Percentiles rank a stretch among this genome's conserved stretches.
phyloP scores from a whole-genome alignment of 2,888 invertebrate genomes.

The Dione vanillae region DNA sequence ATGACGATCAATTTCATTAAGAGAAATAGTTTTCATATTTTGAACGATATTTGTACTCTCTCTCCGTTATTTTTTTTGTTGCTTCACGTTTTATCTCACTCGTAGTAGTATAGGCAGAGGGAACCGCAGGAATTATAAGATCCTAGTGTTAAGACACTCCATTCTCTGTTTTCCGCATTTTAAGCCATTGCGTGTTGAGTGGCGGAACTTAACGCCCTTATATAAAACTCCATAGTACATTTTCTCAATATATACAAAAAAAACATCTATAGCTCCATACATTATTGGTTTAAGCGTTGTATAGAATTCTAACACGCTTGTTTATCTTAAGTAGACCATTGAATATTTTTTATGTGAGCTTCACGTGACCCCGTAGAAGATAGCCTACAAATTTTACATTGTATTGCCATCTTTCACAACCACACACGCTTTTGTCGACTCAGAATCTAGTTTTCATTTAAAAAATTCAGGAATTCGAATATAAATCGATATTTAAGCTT shows the following conservation, averaged over 20 bases:
- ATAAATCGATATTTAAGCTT: conserved; percentile 50
- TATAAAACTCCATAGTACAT: too few relatives aligned
- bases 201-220: too few relatives aligned
- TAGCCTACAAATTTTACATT: conserved; percentile 45
- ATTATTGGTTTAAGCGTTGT: neutral
- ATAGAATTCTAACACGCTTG: conserved; percentile 26
- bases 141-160: too few relatives aligned
- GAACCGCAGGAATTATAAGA: too few relatives aligned
- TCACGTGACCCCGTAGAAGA: conserved; percentile 43
- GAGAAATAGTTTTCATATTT: too few relatives aligned
- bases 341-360: conserved; percentile 62
- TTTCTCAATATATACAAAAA: neutral
- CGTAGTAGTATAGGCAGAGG: too few relatives aligned
- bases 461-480: conserved; percentile 45
- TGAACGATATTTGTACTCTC: too few relatives aligned
- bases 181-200: too few relatives aligned
- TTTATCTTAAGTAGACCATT: conserved; percentile 65
- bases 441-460: conserved; percentile 48
- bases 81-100: too few relatives aligned
- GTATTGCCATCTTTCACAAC: conserved; percentile 50
- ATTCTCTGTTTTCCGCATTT: too few relatives aligned
- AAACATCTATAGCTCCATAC: neutral
- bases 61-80: too few relatives aligned
- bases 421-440: conserved; percentile 46
- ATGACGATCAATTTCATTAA: too few relatives aligned